phyloP scores from a whole-genome alignment of 1,140 invertebrate genomes.

The Eubasilissa regina region DNA sequence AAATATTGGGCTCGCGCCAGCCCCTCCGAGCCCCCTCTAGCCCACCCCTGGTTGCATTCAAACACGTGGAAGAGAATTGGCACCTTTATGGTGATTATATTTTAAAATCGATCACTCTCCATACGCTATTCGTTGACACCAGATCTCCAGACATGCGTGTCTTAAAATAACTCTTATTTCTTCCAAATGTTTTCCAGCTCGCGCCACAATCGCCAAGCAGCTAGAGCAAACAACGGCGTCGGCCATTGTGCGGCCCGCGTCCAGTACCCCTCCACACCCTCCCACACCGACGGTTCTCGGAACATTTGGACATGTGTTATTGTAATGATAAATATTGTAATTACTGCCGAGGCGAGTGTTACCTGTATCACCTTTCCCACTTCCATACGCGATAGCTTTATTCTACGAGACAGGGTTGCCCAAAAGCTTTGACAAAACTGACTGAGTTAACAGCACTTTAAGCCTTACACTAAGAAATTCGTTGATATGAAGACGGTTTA shows the following conservation, averaged over 20 bases:
- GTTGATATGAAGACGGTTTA: too few species aligned
- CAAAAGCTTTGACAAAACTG: background rate
- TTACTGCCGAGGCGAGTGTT: conserved; percentile 48
- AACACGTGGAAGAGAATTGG: too few species aligned
- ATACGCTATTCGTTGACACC: too few species aligned
- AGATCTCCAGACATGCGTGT: too few species aligned
- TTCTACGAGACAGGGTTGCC: conserved; percentile 17
- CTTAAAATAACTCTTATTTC: too few species aligned
- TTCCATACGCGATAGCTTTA: conserved; percentile 30
- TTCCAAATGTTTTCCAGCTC: background rate
- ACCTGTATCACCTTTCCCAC: conserved; percentile 35
- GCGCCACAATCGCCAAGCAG: conserved; percentile 17
- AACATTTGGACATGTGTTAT: conserved; percentile 56
- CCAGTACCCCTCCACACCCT: background rate
- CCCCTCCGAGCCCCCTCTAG: too few species aligned
- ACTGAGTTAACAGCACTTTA: background rate
- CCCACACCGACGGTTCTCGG: background rate
- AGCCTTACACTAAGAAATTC: too few species aligned
- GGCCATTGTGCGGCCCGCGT: conserved; percentile 35
- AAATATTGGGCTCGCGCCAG: too few species aligned
- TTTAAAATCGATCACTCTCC: too few species aligned
- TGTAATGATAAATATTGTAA: conserved; percentile 55
- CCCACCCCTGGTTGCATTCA: too few species aligned
- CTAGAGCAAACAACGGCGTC: conserved; percentile 18
- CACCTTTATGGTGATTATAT: too few species aligned